phyloP scores from a whole-genome alignment of 2,888 invertebrate species.

The Eristalis tenax region DNA sequence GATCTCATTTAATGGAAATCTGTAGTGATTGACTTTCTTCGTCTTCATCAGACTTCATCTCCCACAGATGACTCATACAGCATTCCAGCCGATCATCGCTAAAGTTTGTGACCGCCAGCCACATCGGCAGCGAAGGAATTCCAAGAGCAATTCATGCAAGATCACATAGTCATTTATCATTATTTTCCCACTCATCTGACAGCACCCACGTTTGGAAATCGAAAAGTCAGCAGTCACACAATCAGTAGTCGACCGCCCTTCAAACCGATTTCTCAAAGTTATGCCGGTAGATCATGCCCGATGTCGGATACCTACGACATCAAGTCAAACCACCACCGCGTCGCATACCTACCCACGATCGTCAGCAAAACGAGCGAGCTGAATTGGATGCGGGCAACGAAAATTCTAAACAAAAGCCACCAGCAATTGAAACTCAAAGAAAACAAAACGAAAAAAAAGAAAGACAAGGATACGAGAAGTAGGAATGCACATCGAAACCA shows the following conservation, averaged over 20 bases:
- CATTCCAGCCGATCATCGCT: background rate
- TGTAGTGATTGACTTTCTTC: no score
- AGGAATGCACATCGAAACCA: background rate
- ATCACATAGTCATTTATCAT: background rate
- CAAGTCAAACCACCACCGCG: background rate
- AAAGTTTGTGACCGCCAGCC: background rate
- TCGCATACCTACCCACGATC: background rate
- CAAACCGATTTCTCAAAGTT: slow-evolving; percentile 12
- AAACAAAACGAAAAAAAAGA: background rate
- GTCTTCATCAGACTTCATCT: background rate
- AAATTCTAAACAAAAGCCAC: background rate
- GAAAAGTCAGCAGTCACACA: slow-evolving; percentile 25
- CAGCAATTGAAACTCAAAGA: background rate
- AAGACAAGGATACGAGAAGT: background rate
- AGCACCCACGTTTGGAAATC: background rate
- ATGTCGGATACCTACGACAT: background rate
- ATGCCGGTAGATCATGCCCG: slow-evolving; percentile 19
- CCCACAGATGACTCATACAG: background rate
- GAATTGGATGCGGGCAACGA: background rate
- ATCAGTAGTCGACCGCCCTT: slow-evolving; percentile 23
- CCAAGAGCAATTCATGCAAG: background rate
- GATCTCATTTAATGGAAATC: no score
- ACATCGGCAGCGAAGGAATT: background rate
- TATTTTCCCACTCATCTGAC: background rate
- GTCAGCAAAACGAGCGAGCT: background rate